Conservation (phyloP, 1,140 invertebrate species). For the Theocolax elegans region DNA sequence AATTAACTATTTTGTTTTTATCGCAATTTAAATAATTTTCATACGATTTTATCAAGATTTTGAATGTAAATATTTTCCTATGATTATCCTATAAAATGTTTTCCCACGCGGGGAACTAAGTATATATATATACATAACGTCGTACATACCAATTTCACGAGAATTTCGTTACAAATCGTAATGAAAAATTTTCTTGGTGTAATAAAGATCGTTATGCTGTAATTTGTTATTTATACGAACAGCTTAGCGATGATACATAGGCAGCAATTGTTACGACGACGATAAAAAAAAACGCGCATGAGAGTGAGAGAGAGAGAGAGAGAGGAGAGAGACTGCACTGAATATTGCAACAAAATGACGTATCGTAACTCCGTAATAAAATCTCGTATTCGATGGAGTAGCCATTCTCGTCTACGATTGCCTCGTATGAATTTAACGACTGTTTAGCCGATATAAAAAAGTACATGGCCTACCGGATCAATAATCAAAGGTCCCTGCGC, state of each 20-base stretch:
- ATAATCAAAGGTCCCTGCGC: background rate
- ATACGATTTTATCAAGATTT: too few relatives aligned
- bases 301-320: too few relatives aligned
- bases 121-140: too few relatives aligned
- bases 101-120: too few relatives aligned
- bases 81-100: too few relatives aligned
- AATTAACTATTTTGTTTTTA: too few relatives aligned
- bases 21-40: too few relatives aligned
- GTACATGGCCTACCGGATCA: background rate
- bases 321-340: background rate
- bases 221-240: conserved; percentile 10
- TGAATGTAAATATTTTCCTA: too few relatives aligned
- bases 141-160: too few relatives aligned
- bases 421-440: conserved; percentile 33
- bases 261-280: background rate
- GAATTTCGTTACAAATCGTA: too few relatives aligned
- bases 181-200: too few relatives aligned
- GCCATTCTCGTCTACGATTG: conserved; percentile 24
- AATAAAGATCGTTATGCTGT: background rate
- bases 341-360: conserved; percentile 29
- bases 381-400: conserved; percentile 22
- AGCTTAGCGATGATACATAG: background rate
- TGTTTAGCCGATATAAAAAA: conserved; percentile 33
- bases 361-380: conserved; percentile 27
- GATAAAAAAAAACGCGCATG: conserved; percentile 18